Evolutionary conservation across 2,888 invertebrate genomes (phyloP).

Genomic region (Drosophila pegasa): DNA sequence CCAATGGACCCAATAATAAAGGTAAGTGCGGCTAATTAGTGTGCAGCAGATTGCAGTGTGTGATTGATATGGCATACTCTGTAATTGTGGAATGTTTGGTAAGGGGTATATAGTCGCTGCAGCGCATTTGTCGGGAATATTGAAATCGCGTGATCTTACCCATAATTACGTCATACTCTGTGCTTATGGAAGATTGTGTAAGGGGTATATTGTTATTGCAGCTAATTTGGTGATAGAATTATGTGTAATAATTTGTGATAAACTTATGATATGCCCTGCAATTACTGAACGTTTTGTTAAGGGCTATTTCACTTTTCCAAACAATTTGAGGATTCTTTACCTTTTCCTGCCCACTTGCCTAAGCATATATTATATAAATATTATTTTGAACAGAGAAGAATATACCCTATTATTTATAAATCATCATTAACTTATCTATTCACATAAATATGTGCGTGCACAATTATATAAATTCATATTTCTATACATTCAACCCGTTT

Average conservation of each 20-base stretch:
- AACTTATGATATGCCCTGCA: neutral
- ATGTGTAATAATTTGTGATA: too few relatives aligned
- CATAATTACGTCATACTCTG: neutral
- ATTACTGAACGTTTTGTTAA: neutral
- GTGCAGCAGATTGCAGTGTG: neutral
- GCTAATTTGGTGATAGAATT: neutral
- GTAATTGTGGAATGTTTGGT: neutral
- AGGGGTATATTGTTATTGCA: neutral
- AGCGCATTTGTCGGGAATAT: neutral
- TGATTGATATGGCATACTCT: neutral
- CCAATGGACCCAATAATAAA: conserved; percentile 73
- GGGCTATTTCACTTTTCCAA: neutral
- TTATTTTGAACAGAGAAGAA: too few relatives aligned
- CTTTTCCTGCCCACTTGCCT: too few relatives aligned
- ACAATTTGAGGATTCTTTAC: neutral
- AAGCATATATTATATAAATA: neutral
- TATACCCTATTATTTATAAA: neutral
- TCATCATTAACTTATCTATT: too few relatives aligned
- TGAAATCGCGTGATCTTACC: neutral
- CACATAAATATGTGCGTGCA: too few relatives aligned
- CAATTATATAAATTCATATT: neutral
- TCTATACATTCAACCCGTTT: neutral
- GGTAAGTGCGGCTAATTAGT: conserved; percentile 65
- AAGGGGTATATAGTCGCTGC: neutral
- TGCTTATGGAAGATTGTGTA: neutral